Conservation (phyloP, 2,113 vertebrate species). For the Crotophaga sulcirostris region DNA sequence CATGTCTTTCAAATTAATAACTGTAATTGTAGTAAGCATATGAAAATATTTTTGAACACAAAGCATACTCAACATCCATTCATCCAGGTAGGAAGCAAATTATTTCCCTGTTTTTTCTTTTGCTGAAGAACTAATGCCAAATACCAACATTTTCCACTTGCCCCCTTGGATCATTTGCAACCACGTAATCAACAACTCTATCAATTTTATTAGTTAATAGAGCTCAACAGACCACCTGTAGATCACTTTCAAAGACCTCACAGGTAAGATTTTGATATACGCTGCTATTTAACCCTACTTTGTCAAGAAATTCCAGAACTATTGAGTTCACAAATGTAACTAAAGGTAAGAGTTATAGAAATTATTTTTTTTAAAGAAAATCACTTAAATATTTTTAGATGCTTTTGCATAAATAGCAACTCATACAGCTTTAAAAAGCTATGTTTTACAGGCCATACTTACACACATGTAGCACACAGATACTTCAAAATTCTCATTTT, state of each 20-base stretch:
- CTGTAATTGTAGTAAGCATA: neutral
- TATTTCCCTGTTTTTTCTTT: accelerated
- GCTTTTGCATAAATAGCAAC: neutral
- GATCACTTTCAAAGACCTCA: neutral
- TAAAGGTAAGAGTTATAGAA: neutral
- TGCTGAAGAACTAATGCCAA: neutral
- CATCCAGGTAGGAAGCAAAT: neutral
- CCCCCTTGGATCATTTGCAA: neutral
- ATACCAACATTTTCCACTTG: neutral
- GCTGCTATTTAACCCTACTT: neutral
- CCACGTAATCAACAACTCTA: neutral
- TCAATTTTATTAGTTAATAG: neutral
- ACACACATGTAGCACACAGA: neutral
- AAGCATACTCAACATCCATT: neutral
- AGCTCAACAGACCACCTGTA: neutral
- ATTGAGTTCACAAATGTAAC: neutral
- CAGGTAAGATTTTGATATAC: neutral
- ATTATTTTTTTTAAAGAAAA: neutral
- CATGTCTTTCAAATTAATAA: neutral
- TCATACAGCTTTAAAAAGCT: neutral
- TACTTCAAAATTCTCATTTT: neutral
- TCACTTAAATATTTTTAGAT: neutral
- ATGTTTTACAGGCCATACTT: neutral
- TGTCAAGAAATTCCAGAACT: neutral
- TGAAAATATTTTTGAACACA: neutral